Evolutionary conservation across 2,797 vertebrate genomes (phyloP).

Genomic region (Sarcophilus harrisii): DNA sequence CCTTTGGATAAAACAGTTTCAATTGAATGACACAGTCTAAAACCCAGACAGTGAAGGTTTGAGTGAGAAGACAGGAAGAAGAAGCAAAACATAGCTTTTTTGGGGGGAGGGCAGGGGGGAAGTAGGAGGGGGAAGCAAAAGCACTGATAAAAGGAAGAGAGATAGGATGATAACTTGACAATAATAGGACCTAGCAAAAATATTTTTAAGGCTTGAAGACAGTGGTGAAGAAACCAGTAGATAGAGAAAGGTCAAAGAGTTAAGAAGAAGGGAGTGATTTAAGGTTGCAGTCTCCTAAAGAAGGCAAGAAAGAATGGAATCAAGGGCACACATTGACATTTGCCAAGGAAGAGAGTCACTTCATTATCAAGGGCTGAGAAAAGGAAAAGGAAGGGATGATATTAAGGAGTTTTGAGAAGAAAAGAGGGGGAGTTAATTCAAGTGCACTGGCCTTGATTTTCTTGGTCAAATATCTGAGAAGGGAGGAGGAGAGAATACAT

Average conservation of each 20-base stretch:
- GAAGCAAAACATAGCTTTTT: not conserved
- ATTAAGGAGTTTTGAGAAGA: not conserved
- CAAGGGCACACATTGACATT: not conserved
- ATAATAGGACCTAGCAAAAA: not conserved
- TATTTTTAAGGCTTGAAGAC: not conserved
- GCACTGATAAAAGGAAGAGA: not conserved
- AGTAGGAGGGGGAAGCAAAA: not conserved
- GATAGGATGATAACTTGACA: not conserved
- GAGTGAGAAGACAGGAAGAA: not conserved
- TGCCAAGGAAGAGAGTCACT: not conserved
- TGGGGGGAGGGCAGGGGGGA: no score
- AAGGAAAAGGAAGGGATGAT: not conserved
- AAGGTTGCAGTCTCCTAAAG: not conserved
- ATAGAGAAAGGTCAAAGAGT: not conserved
- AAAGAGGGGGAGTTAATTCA: not conserved
- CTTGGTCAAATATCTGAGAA: not conserved
- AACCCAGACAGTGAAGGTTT: not conserved
- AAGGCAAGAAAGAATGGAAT: not conserved
- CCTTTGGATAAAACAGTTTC: not conserved
- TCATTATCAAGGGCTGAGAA: not conserved
- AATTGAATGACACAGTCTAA: not conserved
- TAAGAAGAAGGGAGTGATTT: not conserved
- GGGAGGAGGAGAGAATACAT: not conserved
- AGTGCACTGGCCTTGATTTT: not conserved
- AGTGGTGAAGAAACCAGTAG: not conserved